phyloP scores from a whole-genome alignment of 2,113 vertebrate genomes.

The Stictonetta naevosa region DNA sequence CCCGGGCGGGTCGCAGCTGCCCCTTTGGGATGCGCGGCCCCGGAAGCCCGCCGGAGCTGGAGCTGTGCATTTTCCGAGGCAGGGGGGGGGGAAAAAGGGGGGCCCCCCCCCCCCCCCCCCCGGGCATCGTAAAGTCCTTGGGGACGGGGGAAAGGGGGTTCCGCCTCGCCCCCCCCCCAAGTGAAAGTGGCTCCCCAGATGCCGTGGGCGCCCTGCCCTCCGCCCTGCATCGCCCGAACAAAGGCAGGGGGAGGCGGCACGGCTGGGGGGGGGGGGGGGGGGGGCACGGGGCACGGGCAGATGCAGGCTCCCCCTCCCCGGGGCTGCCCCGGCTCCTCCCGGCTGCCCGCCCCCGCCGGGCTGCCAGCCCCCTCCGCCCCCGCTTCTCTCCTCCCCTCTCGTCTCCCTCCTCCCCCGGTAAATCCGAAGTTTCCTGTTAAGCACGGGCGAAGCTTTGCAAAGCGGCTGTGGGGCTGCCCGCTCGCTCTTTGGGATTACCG shows the following conservation, averaged over 20 bases:
- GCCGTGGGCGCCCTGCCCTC: background rate
- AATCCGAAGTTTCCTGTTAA: conserved; percentile 51
- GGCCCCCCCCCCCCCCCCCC: background rate
- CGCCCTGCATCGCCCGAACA: background rate
- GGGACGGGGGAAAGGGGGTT: background rate
- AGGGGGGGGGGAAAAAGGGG: background rate
- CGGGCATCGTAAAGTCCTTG: background rate
- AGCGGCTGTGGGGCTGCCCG: background rate
- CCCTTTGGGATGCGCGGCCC: background rate
- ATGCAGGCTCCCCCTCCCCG: background rate
- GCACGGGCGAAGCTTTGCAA: background rate
- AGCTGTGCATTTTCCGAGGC: background rate
- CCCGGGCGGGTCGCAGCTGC: background rate
- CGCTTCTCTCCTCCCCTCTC: background rate
- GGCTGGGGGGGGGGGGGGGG: too few species aligned
- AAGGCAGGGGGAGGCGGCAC: background rate
- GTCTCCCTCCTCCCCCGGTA: background rate
- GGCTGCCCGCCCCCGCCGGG: background rate
- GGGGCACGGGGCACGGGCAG: too few species aligned
- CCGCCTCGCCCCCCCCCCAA: too few species aligned
- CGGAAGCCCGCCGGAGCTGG: background rate
- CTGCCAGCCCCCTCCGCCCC: background rate
- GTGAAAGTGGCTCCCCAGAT: background rate
- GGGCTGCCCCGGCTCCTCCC: background rate
- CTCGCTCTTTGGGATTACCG: background rate